These are phyloP conservation scores for Chironomus riparius DNA, from an alignment of 2,888 invertebrate genomes.

Conservation along the genomic window DNA sequence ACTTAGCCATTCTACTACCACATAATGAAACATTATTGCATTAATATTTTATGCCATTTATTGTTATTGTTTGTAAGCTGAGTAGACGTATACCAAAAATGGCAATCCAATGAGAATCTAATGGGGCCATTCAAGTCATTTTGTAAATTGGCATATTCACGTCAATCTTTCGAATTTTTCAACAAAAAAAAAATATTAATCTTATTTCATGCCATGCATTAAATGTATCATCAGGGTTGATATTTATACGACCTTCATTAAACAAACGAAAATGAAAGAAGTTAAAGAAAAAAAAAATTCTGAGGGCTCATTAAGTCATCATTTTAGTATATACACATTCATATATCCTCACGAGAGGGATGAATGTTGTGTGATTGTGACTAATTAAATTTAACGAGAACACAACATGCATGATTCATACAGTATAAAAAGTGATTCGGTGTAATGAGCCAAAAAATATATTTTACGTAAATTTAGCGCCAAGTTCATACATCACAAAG, in stretches of 20 bases:
- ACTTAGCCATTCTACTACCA: background rate
- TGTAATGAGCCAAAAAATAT: background rate
- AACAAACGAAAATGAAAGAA: no score
- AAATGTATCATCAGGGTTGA: no score
- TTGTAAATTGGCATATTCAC: background rate
- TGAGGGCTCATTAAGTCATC: conserved; percentile 7
- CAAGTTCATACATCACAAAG: conserved; percentile 24
- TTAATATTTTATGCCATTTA: background rate
- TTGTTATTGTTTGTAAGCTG: background rate
- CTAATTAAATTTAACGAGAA: conserved; percentile 26
- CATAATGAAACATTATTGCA: no score
- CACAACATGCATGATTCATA: conserved; percentile 21
- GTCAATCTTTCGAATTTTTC: background rate
- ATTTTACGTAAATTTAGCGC: conserved; percentile 19
- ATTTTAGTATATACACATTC: background rate
- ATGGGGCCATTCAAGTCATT: background rate
- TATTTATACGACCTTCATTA: no score
- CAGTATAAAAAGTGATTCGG: background rate
- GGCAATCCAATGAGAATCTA: conserved; percentile 8
- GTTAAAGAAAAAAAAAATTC: background rate
- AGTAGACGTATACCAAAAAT: background rate
- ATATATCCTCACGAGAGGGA: background rate
- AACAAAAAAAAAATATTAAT: background rate
- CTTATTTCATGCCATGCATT: no score
- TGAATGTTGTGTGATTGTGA: conserved; percentile 20